Percentiles rank a stretch among this genome's conserved stretches.
Conservation (phyloP, 2,797 vertebrate species). For the Malurus splendens region DNA sequence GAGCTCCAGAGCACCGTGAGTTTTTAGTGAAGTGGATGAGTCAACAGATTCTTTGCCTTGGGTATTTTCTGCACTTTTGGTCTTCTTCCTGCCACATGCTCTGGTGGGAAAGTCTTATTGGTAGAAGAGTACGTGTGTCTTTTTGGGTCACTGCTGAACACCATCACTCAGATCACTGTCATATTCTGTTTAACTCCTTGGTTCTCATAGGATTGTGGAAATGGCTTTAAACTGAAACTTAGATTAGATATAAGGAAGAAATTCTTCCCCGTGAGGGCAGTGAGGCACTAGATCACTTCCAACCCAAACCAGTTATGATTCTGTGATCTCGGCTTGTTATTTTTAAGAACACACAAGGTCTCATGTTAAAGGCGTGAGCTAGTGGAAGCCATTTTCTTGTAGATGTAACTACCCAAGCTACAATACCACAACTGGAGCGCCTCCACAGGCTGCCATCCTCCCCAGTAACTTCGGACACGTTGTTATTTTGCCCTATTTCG, state of each 20-base stretch:
- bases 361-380: rapidly evolving
- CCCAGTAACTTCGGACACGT: rapidly evolving
- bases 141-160: background rate
- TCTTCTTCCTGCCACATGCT: background rate
- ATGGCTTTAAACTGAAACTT: background rate
- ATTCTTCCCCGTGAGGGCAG: background rate
- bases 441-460: rapidly evolving
- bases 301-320: background rate
- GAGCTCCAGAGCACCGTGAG: rapidly evolving
- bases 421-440: rapidly evolving
- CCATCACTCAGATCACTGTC: rapidly evolving
- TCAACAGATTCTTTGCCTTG: background rate
- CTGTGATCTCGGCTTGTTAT: background rate
- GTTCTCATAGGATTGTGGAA: background rate
- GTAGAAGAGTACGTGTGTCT: rapidly evolving
- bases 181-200: background rate
- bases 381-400: background rate
- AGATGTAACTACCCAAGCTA: background rate
- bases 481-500: rapidly evolving
- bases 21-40: background rate
- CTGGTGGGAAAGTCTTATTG: rapidly evolving
- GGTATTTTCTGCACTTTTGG: background rate
- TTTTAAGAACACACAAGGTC: rapidly evolving
- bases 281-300: background rate
- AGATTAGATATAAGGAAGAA: background rate